A percentile compares a stretch with the other conserved stretches of the same genome.
These are phyloP conservation scores for Blastobasis lacticolella DNA, from an alignment of 2,888 invertebrate genomes.

Conservation along the genomic window DNA sequence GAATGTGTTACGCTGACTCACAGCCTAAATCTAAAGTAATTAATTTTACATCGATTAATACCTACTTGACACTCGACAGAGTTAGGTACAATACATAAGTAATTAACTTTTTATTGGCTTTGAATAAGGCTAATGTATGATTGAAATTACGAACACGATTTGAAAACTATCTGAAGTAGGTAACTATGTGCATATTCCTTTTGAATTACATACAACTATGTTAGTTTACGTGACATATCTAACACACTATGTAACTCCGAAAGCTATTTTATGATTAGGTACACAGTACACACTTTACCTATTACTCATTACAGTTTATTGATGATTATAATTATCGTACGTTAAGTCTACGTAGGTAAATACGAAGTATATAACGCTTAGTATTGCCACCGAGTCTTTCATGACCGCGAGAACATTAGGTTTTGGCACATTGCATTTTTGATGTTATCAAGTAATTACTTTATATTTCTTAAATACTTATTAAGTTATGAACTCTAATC, in stretches of 20 bases:
- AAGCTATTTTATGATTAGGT: conserved; percentile 31
- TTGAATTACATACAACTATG: conserved; percentile 29
- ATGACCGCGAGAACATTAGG: conserved; percentile 28
- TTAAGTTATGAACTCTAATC: no score
- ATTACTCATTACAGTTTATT: conserved; percentile 14
- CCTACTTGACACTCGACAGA: conserved; percentile 46
- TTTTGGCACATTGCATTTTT: conserved; percentile 44
- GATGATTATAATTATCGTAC: conserved; percentile 14
- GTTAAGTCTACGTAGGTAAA: conserved; percentile 17
- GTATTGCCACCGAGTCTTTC: conserved; percentile 29
- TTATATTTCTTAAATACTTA: no score
- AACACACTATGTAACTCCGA: conserved; percentile 40
- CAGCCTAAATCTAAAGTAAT: conserved; percentile 67
- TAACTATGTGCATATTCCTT: conserved; percentile 42
- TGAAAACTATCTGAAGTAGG: conserved; percentile 42
- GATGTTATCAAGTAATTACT: no score
- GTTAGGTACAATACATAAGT: conserved; percentile 23
- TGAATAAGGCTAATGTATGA: conserved; percentile 47
- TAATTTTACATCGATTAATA: conserved; percentile 42
- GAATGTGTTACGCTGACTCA: conserved; percentile 65
- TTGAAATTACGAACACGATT: conserved; percentile 55
- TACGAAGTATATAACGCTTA: conserved; percentile 10
- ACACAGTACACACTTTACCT: conserved; percentile 17
- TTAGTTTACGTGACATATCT: conserved; percentile 40
- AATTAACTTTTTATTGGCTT: conserved; percentile 17